These are phyloP conservation scores for Sebastes miniatus DNA, from an alignment of 2,797 vertebrate genomes.

Conservation along the genomic window DNA sequence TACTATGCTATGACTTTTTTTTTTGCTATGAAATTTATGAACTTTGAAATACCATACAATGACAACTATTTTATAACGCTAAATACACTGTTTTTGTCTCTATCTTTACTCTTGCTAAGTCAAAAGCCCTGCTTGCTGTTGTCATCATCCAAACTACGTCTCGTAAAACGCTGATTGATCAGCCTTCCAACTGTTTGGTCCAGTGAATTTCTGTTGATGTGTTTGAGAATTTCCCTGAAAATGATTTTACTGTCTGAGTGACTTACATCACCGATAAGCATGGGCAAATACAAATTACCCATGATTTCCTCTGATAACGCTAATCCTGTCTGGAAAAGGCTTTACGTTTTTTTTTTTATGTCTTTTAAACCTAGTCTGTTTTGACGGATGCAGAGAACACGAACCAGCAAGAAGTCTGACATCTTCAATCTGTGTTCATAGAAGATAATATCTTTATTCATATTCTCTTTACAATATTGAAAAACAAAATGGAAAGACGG, in stretches of 20 bases:
- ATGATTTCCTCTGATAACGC: constrained; percentile 15
- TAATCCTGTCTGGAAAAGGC: constrained; percentile 9
- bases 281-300: constrained; percentile 2
- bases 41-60: too few relatives aligned
- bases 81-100: not conserved
- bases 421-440: constrained; percentile 10
- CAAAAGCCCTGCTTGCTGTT: not conserved
- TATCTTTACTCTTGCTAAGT: not conserved
- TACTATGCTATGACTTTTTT: too few relatives aligned
- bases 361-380: not conserved
- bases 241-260: not conserved
- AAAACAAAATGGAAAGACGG: constrained; percentile 38
- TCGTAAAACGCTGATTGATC: not conserved
- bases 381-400: not conserved
- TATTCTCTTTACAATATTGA: constrained; percentile 66
- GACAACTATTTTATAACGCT: too few relatives aligned
- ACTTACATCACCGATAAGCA: not conserved
- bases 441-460: constrained; percentile 71
- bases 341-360: not conserved
- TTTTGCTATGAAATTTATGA: too few relatives aligned
- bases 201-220: not conserved
- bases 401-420: not conserved
- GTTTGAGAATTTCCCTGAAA: not conserved
- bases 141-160: not conserved
- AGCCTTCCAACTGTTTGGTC: too few relatives aligned